Conservation (phyloP, 1,140 invertebrate genomes). For the Ridgeia piscesae region DNA sequence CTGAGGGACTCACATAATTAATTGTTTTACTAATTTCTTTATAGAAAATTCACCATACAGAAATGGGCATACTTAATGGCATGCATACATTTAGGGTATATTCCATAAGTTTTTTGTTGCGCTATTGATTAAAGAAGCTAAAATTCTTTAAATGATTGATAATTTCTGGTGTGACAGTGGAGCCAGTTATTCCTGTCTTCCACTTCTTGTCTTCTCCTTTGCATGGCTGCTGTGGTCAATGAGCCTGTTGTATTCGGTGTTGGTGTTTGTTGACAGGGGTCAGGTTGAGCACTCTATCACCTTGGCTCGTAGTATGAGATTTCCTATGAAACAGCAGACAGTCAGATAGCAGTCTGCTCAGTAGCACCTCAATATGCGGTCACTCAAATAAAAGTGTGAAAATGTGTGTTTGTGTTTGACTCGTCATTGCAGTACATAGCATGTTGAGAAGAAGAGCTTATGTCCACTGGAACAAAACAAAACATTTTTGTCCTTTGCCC, state of each 20-base stretch:
- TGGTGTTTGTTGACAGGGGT: not conserved
- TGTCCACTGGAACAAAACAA: not conserved
- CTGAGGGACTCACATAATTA: not conserved
- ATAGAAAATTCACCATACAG: not conserved
- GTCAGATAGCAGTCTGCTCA: not conserved
- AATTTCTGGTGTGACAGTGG: not conserved
- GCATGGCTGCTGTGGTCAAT: not conserved
- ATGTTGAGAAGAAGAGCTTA: not conserved
- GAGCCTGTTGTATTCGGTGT: not conserved
- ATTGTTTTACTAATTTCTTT: not conserved
- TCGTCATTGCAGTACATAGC: not conserved
- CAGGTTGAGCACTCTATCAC: not conserved
- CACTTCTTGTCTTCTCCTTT: not conserved
- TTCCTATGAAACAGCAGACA: slow-evolving; percentile 5
- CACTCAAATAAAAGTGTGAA: slow-evolving; percentile 1
- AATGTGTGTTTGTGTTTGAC: not conserved
- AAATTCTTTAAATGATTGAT: not conserved
- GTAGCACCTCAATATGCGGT: not conserved
- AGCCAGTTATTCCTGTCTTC: not conserved
- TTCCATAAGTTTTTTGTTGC: not conserved
- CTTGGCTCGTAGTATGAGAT: not conserved
- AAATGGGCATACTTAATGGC: not conserved
- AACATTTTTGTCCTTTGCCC: no score
- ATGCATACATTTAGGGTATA: not conserved
- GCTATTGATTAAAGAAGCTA: not conserved